Evolutionary conservation across 2,888 invertebrate species (phyloP).

Genomic region (Brachyopa scutellaris): DNA sequence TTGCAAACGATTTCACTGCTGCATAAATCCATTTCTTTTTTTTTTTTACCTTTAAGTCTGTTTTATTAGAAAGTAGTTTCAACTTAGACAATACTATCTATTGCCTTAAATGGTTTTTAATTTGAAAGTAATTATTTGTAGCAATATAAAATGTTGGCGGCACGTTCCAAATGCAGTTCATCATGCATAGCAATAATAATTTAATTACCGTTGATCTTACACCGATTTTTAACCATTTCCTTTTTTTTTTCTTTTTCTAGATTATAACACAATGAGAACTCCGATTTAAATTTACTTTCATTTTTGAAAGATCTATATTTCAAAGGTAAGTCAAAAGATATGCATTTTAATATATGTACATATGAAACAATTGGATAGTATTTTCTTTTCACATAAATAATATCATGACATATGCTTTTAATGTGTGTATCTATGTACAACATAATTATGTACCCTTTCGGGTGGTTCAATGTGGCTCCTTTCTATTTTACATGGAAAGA

Average conservation of each 20-base stretch:
- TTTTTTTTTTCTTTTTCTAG: conserved; percentile 18
- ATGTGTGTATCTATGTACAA: too few species aligned
- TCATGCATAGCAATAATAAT: neutral
- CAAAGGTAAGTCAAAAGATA: conserved; percentile 13
- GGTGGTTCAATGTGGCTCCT: too few species aligned
- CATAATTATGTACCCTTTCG: too few species aligned
- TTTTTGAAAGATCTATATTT: conserved; percentile 7
- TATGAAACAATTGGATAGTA: too few species aligned
- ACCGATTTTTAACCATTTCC: neutral
- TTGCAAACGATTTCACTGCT: conserved; percentile 23
- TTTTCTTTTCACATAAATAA: too few species aligned
- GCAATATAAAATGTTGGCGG: neutral
- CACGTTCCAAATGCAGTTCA: conserved; percentile 16
- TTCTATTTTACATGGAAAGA: too few species aligned
- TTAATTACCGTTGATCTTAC: conserved; percentile 12
- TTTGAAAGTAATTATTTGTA: conserved; percentile 30
- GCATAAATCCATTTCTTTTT: conserved; percentile 12
- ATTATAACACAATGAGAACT: conserved; percentile 14
- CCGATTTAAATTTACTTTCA: conserved; percentile 19
- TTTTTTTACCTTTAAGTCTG: neutral
- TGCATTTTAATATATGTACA: too few species aligned
- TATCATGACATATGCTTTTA: too few species aligned
- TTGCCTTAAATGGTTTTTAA: conserved; percentile 28
- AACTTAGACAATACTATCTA: conserved; percentile 1
- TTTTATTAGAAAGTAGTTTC: conserved; percentile 33